phyloP scores from a whole-genome alignment of 2,113 vertebrate species.

The Coregonus clupeaformis region DNA sequence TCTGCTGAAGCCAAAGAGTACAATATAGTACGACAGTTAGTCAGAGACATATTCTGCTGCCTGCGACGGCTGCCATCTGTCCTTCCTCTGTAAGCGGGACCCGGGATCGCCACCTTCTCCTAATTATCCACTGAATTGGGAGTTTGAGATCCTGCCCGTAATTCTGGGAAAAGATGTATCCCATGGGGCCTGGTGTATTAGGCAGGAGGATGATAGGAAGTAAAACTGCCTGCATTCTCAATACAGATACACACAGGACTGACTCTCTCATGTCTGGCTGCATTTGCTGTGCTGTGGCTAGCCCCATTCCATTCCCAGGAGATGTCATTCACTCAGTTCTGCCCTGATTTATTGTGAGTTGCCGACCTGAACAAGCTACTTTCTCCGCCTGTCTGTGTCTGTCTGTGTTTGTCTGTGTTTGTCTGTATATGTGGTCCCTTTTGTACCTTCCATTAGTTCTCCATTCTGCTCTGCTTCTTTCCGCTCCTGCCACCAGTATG shows the following conservation, averaged over 20 bases:
- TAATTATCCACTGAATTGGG: slow-evolving; percentile 50
- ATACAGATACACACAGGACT: too few species aligned
- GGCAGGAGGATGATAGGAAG: slow-evolving; percentile 31
- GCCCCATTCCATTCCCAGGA: slow-evolving; percentile 35
- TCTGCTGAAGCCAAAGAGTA: slow-evolving; percentile 18
- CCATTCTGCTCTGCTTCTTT: slow-evolving; percentile 36
- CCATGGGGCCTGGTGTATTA: slow-evolving; percentile 16
- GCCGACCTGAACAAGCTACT: background rate
- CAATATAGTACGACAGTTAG: slow-evolving; percentile 13
- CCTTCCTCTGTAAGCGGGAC: slow-evolving; percentile 41
- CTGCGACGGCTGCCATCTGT: slow-evolving; percentile 58
- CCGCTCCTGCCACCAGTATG: slow-evolving; percentile 18
- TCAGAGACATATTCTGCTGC: slow-evolving; percentile 30
- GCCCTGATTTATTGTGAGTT: slow-evolving; percentile 38
- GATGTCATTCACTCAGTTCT: slow-evolving; percentile 28
- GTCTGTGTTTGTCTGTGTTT: too few species aligned
- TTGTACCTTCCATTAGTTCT: slow-evolving; percentile 24
- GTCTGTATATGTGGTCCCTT: slow-evolving; percentile 6
- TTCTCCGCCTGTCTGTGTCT: background rate
- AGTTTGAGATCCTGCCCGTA: slow-evolving; percentile 47
- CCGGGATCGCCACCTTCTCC: slow-evolving; percentile 41
- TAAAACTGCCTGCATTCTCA: slow-evolving; percentile 1
- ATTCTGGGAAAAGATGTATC: slow-evolving; percentile 20
- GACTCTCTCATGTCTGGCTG: slow-evolving; percentile 18
- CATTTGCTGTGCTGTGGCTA: background rate